Conservation (phyloP, 2,888 invertebrate species). For the Netelia fuscicornis region DNA sequence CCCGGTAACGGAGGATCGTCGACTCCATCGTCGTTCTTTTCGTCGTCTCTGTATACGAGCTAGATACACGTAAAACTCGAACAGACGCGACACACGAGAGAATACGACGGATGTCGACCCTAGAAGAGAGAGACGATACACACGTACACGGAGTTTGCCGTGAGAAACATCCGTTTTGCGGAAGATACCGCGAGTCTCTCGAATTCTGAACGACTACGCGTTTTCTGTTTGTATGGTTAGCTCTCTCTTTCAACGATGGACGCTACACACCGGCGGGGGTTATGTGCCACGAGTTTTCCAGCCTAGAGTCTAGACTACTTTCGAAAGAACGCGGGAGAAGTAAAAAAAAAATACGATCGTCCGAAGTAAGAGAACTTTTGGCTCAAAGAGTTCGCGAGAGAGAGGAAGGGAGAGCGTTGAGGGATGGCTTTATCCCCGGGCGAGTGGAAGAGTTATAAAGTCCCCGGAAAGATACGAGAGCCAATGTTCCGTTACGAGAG, state of each 20-base stretch:
- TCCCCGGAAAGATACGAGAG: constrained; percentile 51
- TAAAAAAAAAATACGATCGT: constrained; percentile 54
- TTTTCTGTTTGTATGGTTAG: constrained; percentile 25
- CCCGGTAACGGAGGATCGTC: constrained; percentile 46
- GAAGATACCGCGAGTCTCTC: constrained; percentile 56
- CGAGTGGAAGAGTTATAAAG: constrained; percentile 72
- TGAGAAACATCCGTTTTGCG: constrained; percentile 55
- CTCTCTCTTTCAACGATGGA: constrained; percentile 38
- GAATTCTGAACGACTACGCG: constrained; percentile 47
- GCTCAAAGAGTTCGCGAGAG: constrained; percentile 16
- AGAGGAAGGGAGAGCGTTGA: constrained; percentile 55
- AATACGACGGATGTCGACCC: constrained; percentile 62
- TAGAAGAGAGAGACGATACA: constrained; percentile 43
- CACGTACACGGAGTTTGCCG: constrained; percentile 13
- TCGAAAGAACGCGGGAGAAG: constrained; percentile 44
- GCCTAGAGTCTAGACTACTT: constrained; percentile 32
- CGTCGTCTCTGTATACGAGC: constrained; percentile 31
- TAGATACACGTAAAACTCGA: constrained; percentile 53
- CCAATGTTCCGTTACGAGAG: constrained; percentile 32
- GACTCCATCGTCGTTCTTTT: constrained; percentile 54
- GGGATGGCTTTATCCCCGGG: constrained; percentile 78
- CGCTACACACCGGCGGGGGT: neutral
- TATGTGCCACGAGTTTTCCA: constrained; percentile 17
- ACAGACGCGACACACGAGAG: constrained; percentile 51
- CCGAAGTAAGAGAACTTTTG: constrained; percentile 37